Conservation (phyloP, 2,113 vertebrate species). For the Edolisoma coerulescens region DNA sequence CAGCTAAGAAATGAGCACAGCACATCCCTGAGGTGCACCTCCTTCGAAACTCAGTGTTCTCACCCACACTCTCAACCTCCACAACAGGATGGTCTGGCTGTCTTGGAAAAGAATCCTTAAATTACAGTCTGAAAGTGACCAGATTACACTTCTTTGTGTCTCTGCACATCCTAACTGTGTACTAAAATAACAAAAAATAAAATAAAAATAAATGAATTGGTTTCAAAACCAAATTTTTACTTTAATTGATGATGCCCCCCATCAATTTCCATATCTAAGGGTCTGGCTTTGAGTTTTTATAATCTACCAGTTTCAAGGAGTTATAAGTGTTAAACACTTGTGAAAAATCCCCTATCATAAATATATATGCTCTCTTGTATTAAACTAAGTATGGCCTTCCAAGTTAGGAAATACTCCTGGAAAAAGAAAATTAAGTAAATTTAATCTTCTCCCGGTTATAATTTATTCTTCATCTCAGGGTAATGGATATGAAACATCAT, state of each 20-base stretch:
- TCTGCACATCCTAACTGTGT: not conserved
- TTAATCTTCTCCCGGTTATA: not conserved
- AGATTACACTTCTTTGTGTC: not conserved
- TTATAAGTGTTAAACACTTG: not conserved
- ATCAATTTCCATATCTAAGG: not conserved
- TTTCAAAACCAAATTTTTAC: accelerated
- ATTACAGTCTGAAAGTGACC: not conserved
- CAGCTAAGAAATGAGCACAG: not conserved
- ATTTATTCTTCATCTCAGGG: not conserved
- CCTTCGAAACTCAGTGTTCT: not conserved
- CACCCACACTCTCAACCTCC: not conserved
- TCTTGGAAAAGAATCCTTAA: not conserved
- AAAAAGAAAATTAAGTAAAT: not conserved
- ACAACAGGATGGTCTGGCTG: not conserved
- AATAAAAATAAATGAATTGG: not conserved
- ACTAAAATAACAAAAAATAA: not conserved
- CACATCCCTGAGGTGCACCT: not conserved
- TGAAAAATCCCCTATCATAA: not conserved
- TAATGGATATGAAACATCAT: not conserved
- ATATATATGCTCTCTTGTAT: not conserved
- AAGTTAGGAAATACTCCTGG: not conserved
- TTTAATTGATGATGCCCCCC: not conserved
- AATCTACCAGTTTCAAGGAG: accelerated
- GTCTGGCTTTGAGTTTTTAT: not conserved
- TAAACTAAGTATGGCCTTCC: not conserved